phyloP scores from a whole-genome alignment of 2,113 vertebrate genomes.

The Grammatotria lemairii region DNA sequence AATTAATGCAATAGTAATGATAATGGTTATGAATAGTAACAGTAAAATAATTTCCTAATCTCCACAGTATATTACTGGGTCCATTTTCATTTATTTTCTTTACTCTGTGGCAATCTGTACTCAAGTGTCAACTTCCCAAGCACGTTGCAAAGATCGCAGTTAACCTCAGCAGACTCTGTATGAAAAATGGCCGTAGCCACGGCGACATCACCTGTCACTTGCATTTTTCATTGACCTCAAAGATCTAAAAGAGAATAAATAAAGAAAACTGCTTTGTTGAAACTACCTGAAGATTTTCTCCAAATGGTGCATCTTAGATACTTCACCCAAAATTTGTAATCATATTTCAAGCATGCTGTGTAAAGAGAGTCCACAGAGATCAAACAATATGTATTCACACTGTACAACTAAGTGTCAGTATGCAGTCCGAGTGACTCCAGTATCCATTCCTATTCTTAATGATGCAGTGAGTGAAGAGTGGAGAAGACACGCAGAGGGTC shows the following conservation, averaged over 20 bases:
- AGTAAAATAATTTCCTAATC: too few relatives aligned
- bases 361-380: neutral
- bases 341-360: neutral
- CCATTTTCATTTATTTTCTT: neutral
- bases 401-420: neutral
- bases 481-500: neutral
- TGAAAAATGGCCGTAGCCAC: fast-evolving
- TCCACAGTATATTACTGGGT: neutral
- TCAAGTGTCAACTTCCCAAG: neutral
- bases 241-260: neutral
- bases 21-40: too few relatives aligned
- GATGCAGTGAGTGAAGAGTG: neutral
- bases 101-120: neutral
- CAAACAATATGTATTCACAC: neutral
- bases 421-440: neutral
- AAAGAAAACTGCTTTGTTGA: neutral
- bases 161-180: neutral
- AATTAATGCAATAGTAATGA: too few relatives aligned
- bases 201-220: fast-evolving
- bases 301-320: neutral
- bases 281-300: neutral
- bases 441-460: neutral
- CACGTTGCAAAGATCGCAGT: fast-evolving
- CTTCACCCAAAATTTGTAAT: neutral
- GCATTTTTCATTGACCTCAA: neutral